Percentiles rank a stretch among this genome's conserved stretches.
phyloP scores from a whole-genome alignment of 2,888 invertebrate genomes.

The Odontocolon sp. region DNA sequence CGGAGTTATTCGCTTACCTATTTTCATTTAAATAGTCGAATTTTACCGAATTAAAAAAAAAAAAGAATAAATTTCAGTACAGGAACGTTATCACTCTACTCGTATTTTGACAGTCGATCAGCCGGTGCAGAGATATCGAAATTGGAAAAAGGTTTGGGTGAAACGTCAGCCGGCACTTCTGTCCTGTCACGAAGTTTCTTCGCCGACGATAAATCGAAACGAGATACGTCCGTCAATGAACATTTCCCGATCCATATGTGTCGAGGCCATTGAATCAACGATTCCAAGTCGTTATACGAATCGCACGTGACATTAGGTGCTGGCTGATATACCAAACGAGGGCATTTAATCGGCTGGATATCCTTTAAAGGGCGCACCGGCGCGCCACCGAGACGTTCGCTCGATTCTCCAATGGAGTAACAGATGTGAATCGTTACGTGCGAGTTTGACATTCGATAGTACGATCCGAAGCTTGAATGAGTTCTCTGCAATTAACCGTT shows the following conservation, averaged over 20 bases:
- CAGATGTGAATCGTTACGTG: slow-evolving; percentile 34
- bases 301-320: slow-evolving; percentile 20
- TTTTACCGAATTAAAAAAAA: not conserved
- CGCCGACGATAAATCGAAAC: not conserved
- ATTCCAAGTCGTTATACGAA: not conserved
- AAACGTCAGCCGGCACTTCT: slow-evolving; percentile 11
- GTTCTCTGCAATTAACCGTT: not conserved
- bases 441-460: slow-evolving; percentile 35
- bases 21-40: not conserved
- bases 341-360: slow-evolving; percentile 33
- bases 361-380: slow-evolving; percentile 52
- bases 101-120: not conserved
- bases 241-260: not conserved
- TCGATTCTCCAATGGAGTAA: slow-evolving; percentile 21
- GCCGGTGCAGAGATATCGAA: too few species aligned
- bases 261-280: slow-evolving; percentile 2
- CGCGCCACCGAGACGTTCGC: slow-evolving; percentile 44
- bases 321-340: slow-evolving; percentile 7
- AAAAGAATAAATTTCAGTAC: not conserved
- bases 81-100: not conserved
- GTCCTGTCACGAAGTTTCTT: slow-evolving; percentile 36
- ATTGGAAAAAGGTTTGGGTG: too few species aligned
- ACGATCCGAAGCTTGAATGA: not conserved
- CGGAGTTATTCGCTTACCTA: not conserved
- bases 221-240: slow-evolving; percentile 8